Evolutionary conservation across 2,113 vertebrate genomes (phyloP).

Genomic region (Cynoglossus semilaevis): DNA sequence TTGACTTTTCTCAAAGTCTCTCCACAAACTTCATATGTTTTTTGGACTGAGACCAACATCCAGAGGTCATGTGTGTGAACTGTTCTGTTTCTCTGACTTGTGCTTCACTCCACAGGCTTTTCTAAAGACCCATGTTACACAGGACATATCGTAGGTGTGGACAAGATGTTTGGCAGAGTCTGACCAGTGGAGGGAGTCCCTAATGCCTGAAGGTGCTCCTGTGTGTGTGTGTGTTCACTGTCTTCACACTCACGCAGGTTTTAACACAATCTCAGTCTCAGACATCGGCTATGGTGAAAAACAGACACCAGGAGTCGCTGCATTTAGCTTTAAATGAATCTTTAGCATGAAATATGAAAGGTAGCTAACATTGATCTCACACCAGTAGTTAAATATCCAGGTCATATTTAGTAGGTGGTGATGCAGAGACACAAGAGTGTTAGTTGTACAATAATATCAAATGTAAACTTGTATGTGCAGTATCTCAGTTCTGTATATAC

Average conservation of each 20-base stretch:
- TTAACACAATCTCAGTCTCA: too few species aligned
- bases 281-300: too few species aligned
- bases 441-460: too few species aligned
- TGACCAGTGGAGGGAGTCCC: conserved; percentile 71
- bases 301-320: too few species aligned
- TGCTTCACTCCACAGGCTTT: conserved; percentile 9
- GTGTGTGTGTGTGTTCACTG: neutral
- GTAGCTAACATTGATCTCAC: too few species aligned
- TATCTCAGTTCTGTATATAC: too few species aligned
- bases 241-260: too few species aligned
- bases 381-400: neutral
- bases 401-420: conserved; percentile 19
- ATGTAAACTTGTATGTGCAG: too few species aligned
- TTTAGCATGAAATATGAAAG: too few species aligned
- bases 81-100: neutral
- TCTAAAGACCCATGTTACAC: conserved; percentile 29
- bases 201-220: conserved; percentile 5
- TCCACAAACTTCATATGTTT: neutral
- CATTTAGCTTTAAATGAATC: too few species aligned
- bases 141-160: neutral
- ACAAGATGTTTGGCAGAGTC: conserved; percentile 19
- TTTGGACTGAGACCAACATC: neutral
- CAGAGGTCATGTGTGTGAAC: conserved; percentile 27
- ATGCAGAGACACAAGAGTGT: neutral
- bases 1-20: neutral